phyloP scores from a whole-genome alignment of 2,888 invertebrate species.

The Serrognathus titanus region DNA sequence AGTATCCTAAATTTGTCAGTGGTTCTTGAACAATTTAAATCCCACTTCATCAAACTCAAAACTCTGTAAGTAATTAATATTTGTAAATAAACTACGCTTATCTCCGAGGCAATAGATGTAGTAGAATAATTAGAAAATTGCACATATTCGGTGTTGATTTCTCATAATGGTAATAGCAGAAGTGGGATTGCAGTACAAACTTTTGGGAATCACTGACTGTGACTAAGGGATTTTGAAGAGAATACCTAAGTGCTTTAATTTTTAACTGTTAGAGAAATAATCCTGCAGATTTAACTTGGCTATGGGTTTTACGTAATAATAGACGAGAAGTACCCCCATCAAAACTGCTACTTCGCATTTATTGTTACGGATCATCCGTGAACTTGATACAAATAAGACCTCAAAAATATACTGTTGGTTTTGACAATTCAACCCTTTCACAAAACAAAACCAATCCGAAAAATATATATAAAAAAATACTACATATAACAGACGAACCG shows the following conservation, averaged over 20 bases:
- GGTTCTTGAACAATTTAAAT: slow-evolving; percentile 42
- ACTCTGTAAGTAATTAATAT: slow-evolving; percentile 2
- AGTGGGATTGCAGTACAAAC: slow-evolving; percentile 46
- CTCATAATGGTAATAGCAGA: slow-evolving; percentile 42
- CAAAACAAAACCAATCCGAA: slow-evolving; percentile 13
- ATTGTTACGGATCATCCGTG: slow-evolving; percentile 32
- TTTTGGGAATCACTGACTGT: slow-evolving; percentile 44
- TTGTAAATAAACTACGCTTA: slow-evolving; percentile 41
- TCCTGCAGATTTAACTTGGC: slow-evolving; percentile 51
- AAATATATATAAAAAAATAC: slow-evolving; percentile 14
- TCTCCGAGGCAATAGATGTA: slow-evolving; percentile 45
- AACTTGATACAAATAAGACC: slow-evolving; percentile 46
- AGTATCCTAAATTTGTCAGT: slow-evolving; percentile 41
- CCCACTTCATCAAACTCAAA: slow-evolving; percentile 13
- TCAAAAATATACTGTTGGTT: slow-evolving; percentile 52
- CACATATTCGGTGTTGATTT: slow-evolving; percentile 46
- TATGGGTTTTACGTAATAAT: slow-evolving; percentile 28
- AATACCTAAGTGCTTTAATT: slow-evolving; percentile 49
- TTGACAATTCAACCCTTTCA: slow-evolving; percentile 48
- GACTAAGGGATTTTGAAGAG: slow-evolving; percentile 46
- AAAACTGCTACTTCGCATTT: slow-evolving; percentile 15
- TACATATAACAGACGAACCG: slow-evolving; percentile 11
- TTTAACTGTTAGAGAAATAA: slow-evolving; percentile 37
- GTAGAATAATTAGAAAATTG: slow-evolving; percentile 30
- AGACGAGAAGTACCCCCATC: slow-evolving; percentile 20